Base-by-base conservation (phyloP, 2,797 vertebrate genomes). In the Danio jaintianensis region DNA sequence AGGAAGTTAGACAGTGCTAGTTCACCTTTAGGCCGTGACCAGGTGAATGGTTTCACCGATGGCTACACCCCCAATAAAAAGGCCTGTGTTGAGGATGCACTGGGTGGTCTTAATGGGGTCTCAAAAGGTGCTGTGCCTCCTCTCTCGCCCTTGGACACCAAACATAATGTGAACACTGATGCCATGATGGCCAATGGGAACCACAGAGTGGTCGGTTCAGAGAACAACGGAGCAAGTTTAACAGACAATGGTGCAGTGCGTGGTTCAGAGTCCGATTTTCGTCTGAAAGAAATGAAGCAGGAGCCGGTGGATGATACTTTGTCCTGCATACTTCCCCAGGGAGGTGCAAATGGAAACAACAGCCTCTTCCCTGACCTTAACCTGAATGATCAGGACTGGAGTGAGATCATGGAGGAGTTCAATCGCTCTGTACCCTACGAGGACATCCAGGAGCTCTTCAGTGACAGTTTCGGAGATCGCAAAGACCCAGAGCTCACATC, bases 361-460 rank as follows among this genome's bases (percentile, higher is more conserved):
- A 98, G 95, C 89, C 90, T 99, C 85, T 96, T 98, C 91, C 95
- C 97, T 0, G 98, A 99, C 92, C 95, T 99, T 70, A 98, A 98
- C 92, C 93, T 99, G 29, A 97, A 99, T 0, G 97, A 99, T 88
- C 98, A 98, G 90, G 98, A 98, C 82, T 99, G 98, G 98, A 96
- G 95, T 53, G 98, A 99, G 89, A 96, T 99, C 82, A 98, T 99
- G 81, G 97, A 99, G 89, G 98, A 99, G 90, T 94, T 99, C 52
- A 99, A 98, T 85, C 95, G 96, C 82, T 97, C 97, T 0, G 96
- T 99, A 86, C 94, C 95, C 0, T 97, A 98, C 52, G 97, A 97
- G 88, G 98, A 98, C 89, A 98, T 99, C 93, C 97, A 98, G 92
- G 97, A 99, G 89, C 95, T 99, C 29, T 96, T 99, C 36, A 98